Evolutionary conservation across 2,113 vertebrate genomes (phyloP).

Genomic region (Forbesichthys papilliferus): DNA sequence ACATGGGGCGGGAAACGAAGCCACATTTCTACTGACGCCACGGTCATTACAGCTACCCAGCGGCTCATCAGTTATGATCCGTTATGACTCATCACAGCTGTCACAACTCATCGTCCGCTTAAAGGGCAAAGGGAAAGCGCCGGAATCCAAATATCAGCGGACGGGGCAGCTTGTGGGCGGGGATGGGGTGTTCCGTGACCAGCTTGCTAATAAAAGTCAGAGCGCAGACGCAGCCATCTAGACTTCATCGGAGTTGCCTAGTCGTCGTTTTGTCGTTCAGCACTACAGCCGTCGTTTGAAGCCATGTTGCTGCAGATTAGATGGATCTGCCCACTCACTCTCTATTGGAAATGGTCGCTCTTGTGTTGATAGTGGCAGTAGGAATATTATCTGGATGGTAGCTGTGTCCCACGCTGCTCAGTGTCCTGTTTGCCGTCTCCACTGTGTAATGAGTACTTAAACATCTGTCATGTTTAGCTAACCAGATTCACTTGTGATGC

Average conservation of each 20-base stretch:
- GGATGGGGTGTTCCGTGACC: neutral
- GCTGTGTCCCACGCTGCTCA: conserved; percentile 17
- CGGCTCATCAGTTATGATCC: too few relatives aligned
- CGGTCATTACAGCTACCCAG: neutral
- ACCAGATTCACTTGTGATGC: conserved; percentile 6
- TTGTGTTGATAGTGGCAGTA: conserved; percentile 18
- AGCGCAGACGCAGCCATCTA: neutral
- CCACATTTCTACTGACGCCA: neutral
- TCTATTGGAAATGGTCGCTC: conserved; percentile 12
- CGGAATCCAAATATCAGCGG: neutral
- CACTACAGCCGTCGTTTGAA: neutral
- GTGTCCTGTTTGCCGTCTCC: conserved; percentile 8
- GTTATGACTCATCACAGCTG: too few relatives aligned
- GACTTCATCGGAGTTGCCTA: conserved; percentile 16
- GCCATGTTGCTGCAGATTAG: neutral
- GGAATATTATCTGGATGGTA: conserved; percentile 12
- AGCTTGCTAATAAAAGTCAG: neutral
- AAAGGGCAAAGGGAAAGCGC: neutral
- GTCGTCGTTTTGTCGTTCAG: too few relatives aligned
- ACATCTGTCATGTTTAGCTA: conserved; percentile 42
- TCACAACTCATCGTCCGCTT: neutral
- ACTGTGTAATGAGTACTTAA: conserved; percentile 31
- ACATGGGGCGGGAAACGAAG: neutral
- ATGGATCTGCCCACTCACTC: neutral
- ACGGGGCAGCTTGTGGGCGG: neutral